phyloP scores from a whole-genome alignment of 2,113 vertebrate genomes.

The Empidonax alnorum region DNA sequence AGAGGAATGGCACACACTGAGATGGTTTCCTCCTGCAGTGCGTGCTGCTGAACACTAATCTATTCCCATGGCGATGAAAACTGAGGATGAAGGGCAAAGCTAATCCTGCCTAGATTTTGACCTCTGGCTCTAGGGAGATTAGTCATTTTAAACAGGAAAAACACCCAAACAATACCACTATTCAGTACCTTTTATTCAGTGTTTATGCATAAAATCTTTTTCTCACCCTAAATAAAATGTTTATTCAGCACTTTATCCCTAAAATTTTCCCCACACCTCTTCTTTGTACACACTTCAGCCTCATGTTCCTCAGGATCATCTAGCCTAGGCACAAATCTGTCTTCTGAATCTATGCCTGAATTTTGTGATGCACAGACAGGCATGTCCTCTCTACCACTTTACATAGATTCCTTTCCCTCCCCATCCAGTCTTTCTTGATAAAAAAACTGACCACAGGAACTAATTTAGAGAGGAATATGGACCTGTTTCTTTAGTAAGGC shows the following conservation, averaged over 20 bases:
- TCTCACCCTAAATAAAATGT: neutral
- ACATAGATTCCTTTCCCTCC: neutral
- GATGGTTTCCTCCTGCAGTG: neutral
- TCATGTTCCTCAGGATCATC: neutral
- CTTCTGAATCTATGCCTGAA: neutral
- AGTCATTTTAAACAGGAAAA: constrained; percentile 7
- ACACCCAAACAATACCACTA: neutral
- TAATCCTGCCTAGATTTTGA: constrained; percentile 24
- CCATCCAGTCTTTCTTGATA: neutral
- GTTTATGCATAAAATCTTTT: neutral
- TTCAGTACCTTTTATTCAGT: neutral
- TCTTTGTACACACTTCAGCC: neutral
- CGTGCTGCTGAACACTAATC: neutral
- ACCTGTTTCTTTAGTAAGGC: neutral
- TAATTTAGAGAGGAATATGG: neutral
- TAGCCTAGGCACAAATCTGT: neutral
- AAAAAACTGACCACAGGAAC: neutral
- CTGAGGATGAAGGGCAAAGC: neutral
- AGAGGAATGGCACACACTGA: neutral
- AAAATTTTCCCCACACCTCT: neutral
- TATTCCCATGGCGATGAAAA: constrained; percentile 19
- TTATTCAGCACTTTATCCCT: neutral
- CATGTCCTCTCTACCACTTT: neutral
- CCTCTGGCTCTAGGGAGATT: neutral
- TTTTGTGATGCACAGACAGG: neutral